Conservation (phyloP, 2,113 vertebrate species). For the Pomatostomus ruficeps region DNA sequence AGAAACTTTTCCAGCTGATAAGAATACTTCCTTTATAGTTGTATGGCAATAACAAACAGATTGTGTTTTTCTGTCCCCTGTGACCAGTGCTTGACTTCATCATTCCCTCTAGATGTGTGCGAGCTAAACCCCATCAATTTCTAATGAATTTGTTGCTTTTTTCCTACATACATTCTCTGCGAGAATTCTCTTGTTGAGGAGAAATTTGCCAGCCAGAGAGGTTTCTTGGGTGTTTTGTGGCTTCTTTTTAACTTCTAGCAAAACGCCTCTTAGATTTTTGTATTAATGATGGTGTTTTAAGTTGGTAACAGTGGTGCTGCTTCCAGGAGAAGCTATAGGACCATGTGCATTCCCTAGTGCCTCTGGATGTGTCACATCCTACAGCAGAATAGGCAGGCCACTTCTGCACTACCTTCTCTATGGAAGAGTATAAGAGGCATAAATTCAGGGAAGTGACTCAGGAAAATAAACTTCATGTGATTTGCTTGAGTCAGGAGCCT, state of each 20-base stretch:
- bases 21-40: conserved; percentile 47
- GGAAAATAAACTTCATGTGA: not conserved
- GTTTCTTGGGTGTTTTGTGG: not conserved
- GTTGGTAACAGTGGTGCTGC: not conserved
- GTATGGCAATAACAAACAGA: conserved; percentile 34
- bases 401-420: fast-evolving
- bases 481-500: not conserved
- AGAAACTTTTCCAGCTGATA: conserved; percentile 61
- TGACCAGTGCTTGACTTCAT: not conserved
- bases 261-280: not conserved
- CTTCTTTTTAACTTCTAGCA: not conserved
- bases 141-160: not conserved
- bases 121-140: not conserved
- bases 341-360: not conserved
- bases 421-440: too few species aligned
- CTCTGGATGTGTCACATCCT: not conserved
- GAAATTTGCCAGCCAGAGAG: not conserved
- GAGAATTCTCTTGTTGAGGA: not conserved
- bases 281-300: not conserved
- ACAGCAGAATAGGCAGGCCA: fast-evolving
- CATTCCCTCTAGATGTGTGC: not conserved
- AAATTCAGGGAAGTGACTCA: not conserved
- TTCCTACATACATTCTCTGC: not conserved
- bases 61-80: not conserved
- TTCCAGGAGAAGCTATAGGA: not conserved